Conservation (phyloP, 2,113 vertebrate species). For the Gorsachius goisagi region DNA sequence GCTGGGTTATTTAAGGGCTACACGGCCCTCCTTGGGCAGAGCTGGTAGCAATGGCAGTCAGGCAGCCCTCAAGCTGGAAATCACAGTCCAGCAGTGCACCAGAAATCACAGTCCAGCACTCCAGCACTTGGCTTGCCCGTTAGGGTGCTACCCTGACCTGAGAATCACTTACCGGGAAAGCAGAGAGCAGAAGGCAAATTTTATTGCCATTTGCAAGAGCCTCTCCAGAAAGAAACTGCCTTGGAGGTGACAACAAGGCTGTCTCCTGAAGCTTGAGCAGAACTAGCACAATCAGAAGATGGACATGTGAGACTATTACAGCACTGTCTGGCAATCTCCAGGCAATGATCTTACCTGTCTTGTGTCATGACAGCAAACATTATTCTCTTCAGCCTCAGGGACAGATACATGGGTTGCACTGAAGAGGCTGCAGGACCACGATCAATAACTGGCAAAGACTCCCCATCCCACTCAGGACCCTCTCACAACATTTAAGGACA, state of each 20-base stretch:
- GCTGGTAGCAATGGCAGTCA: neutral
- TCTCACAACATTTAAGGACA: neutral
- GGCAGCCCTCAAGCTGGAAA: neutral
- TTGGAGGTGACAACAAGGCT: neutral
- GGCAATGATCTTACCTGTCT: neutral
- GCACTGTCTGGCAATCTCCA: neutral
- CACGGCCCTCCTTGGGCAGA: neutral
- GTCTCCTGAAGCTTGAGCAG: neutral
- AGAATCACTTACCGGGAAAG: neutral
- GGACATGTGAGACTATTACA: neutral
- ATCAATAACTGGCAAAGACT: neutral
- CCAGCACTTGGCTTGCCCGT: neutral
- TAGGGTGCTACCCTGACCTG: neutral
- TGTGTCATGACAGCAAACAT: accelerated
- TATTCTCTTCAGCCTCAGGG: neutral
- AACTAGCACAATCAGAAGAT: neutral
- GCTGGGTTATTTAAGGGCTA: neutral
- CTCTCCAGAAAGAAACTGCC: neutral
- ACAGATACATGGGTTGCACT: accelerated
- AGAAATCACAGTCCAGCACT: neutral
- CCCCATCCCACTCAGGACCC: neutral
- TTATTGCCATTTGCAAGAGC: neutral
- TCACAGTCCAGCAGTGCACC: neutral
- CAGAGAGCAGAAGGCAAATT: neutral
- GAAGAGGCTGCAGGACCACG: neutral